Evolutionary conservation across 2,113 vertebrate species (phyloP), one percentile per base, ranked within the genome.

Genomic region (Chrysemys picta): DNA sequence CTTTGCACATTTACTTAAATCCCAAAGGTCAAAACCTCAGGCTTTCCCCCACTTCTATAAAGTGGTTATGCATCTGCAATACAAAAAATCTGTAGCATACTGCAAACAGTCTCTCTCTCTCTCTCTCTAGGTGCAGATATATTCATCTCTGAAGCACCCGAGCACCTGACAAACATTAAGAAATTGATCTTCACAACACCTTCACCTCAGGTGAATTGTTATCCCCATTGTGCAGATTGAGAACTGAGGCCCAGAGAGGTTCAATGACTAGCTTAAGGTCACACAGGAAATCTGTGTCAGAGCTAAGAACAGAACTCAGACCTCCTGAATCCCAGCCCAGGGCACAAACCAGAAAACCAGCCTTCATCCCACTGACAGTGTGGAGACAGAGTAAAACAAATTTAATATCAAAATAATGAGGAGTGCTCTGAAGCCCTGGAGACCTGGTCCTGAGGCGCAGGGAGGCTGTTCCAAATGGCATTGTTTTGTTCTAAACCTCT

Each of bases 191-290:
- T 93, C 62, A 52, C 31, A 38, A 31, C 65, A 38, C 5, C 31
- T 19, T 86, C 4, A 0, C 3, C 45, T 76, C 38, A 25, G 10
- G n/a, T 24, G 72, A 75, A 75, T 13, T 25, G 22, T 75, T 65
- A 35, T 17, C 22, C 47, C 45, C 27, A 22, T 16, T 54, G 3
- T 14, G 3, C 2, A 1, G 22, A 12, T 35, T 24, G n/a, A n/a
- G 59, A 75, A 27, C 0, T 0, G 7, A 54, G n/a, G 21, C 7
- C 31, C 19, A 5, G 57, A n/a, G 57, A 54, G 59, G 24, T 82
- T 25, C 49, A 90, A 82, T 17, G 2, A 11, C 14, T 4, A 82
- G 8, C 16, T 29, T 90, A 29, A 35, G 10, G 57, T 19, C 31
- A 45, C 1, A 27, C 2, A 59, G 11, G 42, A 49, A 24, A 3